Conservation (phyloP, 2,113 vertebrate genomes). For the Asarcornis scutulata region DNA sequence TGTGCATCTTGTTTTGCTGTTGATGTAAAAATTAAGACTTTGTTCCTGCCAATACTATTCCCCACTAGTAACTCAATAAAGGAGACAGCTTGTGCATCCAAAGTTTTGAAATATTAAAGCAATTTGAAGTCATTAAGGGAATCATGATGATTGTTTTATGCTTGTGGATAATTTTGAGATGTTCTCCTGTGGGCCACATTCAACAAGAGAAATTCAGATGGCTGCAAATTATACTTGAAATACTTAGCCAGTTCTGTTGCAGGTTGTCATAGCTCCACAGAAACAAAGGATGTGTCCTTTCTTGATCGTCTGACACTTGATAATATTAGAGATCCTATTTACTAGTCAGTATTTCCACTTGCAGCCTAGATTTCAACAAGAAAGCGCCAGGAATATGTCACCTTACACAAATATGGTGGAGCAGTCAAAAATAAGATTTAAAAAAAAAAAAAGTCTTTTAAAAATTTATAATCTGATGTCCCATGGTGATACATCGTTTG, state of each 20-base stretch:
- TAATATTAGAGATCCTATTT: background rate
- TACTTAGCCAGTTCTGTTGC: background rate
- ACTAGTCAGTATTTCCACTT: background rate
- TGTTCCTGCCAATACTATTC: background rate
- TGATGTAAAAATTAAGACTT: slow-evolving; percentile 54
- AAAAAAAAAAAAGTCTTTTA: background rate
- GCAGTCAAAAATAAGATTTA: background rate
- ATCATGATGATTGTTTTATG: background rate
- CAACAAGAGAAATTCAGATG: background rate
- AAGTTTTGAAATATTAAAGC: background rate
- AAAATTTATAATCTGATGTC: background rate
- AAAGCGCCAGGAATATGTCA: background rate
- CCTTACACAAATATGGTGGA: background rate
- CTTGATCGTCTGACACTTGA: background rate
- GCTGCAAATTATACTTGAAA: background rate
- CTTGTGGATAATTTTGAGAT: background rate
- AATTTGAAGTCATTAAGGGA: background rate
- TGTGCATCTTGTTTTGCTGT: slow-evolving; percentile 31
- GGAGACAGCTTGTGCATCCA: background rate
- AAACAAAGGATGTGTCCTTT: background rate
- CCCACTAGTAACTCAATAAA: background rate
- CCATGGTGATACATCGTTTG: background rate
- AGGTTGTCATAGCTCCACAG: background rate
- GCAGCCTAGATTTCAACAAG: background rate
- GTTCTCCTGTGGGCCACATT: background rate